Percentiles rank a stretch among this genome's conserved stretches.
phyloP scores from a whole-genome alignment of 2,797 vertebrate genomes.

The Falco peregrinus region DNA sequence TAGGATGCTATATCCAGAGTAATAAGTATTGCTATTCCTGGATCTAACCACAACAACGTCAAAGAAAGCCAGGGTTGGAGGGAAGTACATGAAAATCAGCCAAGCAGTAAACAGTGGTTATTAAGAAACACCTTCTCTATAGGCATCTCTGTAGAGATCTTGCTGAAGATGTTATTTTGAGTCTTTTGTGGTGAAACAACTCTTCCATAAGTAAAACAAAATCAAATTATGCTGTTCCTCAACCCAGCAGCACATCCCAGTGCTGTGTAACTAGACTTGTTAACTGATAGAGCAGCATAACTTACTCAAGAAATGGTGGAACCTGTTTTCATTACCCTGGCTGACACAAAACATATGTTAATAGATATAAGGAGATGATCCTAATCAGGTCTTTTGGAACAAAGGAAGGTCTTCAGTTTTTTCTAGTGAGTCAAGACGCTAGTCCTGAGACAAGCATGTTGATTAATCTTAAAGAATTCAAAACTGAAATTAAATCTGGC shows the following conservation, averaged over 20 bases:
- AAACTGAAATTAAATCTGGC: not conserved
- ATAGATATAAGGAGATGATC: not conserved
- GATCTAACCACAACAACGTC: not conserved
- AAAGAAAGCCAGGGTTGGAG: not conserved
- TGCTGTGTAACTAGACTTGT: not conserved
- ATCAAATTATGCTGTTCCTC: not conserved
- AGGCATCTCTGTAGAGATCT: not conserved
- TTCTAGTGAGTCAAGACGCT: not conserved
- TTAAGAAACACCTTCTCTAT: not conserved
- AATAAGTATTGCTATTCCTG: not conserved
- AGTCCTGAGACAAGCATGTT: not conserved
- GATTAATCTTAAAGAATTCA: not conserved
- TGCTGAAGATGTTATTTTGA: not conserved
- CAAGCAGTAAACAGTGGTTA: not conserved
- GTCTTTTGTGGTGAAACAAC: not conserved
- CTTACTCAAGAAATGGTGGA: not conserved
- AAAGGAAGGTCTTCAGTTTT: not conserved
- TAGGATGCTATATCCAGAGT: not conserved
- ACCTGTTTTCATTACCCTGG: not conserved
- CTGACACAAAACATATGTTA: not conserved
- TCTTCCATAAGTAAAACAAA: not conserved
- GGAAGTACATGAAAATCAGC: not conserved
- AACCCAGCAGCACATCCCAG: not conserved
- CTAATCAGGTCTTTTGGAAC: not conserved
- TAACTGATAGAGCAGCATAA: not conserved